A percentile compares a stretch with the other conserved stretches of the same genome.
These are phyloP conservation scores for Cataglyphis livida DNA, from an alignment of 2,888 invertebrate species.

Conservation along the genomic window DNA sequence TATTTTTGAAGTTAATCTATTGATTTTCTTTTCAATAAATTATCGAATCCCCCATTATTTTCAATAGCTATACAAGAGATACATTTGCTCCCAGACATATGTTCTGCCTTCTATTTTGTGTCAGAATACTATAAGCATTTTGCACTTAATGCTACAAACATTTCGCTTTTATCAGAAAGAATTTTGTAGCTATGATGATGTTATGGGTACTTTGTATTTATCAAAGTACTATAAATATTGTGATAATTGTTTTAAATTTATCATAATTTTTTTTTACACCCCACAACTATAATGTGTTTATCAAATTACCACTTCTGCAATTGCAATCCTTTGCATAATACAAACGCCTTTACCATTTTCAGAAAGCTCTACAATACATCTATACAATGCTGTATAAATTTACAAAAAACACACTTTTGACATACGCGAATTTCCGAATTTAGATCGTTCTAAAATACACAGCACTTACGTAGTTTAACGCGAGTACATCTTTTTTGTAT, in stretches of 20 bases:
- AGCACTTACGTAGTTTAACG: constrained; percentile 44
- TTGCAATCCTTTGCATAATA: constrained; percentile 26
- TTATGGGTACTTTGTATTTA: neutral
- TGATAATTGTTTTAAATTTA: constrained; percentile 29
- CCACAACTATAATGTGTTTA: neutral
- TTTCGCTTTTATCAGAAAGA: constrained; percentile 8
- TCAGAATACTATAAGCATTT: constrained; percentile 28
- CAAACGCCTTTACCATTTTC: constrained; percentile 7
- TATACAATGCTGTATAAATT: constrained; percentile 58
- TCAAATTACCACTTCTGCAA: neutral
- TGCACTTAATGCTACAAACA: constrained; percentile 25
- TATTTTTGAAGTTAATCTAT: neutral
- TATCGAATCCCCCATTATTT: neutral
- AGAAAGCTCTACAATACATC: constrained; percentile 14
- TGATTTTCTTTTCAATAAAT: constrained; percentile 8
- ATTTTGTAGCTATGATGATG: constrained; percentile 4
- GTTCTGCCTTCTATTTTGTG: constrained; percentile 9
- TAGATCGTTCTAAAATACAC: constrained; percentile 49
- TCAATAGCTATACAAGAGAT: neutral
- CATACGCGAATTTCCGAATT: constrained; percentile 50
- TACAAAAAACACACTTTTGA: constrained; percentile 56
- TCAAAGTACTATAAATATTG: constrained; percentile 8
- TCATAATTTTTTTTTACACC: constrained; percentile 4
- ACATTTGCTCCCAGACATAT: constrained; percentile 32
- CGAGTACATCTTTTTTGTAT: constrained; percentile 38